phyloP scores from a whole-genome alignment of 2,888 invertebrate species.

The Lomographa bimaculata region DNA sequence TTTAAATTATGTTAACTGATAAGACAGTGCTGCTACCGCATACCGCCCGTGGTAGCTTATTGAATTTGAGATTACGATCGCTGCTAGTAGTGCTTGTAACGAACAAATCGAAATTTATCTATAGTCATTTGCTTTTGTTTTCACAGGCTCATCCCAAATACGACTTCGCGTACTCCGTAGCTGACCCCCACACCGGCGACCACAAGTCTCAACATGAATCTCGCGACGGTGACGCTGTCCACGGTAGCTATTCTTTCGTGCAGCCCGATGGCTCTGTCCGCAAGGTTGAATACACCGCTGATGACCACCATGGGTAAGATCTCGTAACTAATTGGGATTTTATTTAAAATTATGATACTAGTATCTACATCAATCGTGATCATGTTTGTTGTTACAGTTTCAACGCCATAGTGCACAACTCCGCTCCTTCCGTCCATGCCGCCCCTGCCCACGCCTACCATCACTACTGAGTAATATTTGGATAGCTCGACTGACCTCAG shows the following conservation, averaged over 20 bases:
- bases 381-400: conserved; percentile 54
- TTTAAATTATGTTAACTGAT: conserved; percentile 24
- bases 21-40: too few species aligned
- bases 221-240: conserved; percentile 80
- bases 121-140: too few species aligned
- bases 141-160: conserved; percentile 66
- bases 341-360: too few species aligned
- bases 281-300: conserved; percentile 79
- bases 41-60: too few species aligned
- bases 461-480: conserved; percentile 40
- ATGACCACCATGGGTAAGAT: conserved; percentile 75
- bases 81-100: too few species aligned
- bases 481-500: conserved; percentile 11
- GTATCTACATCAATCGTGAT: neutral
- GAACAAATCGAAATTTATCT: too few species aligned
- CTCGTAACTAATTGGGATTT: too few species aligned
- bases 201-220: conserved; percentile 80
- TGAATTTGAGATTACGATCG: too few species aligned
- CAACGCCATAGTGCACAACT: conserved; percentile 77
- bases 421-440: conserved; percentile 60
- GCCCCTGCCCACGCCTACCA: conserved; percentile 58
- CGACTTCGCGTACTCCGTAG: conserved; percentile 78
- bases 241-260: conserved; percentile 83
- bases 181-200: conserved; percentile 83
- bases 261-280: conserved; percentile 81